Base-by-base conservation (phyloP, 1,140 invertebrate genomes). In the Macrocentrus cingulum region DNA sequence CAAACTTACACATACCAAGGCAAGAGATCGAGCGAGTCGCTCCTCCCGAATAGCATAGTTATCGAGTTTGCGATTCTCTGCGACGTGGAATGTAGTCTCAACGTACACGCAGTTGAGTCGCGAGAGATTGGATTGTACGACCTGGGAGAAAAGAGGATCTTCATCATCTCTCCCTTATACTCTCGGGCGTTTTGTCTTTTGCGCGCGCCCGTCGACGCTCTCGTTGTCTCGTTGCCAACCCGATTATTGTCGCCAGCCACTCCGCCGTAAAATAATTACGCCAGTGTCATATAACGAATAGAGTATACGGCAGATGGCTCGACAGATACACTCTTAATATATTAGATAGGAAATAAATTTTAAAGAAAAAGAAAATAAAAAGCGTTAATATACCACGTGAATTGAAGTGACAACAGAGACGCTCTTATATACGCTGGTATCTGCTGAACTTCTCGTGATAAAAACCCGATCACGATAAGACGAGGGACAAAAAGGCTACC, bases 241-340 rank as follows among this genome's bases (percentile, higher is more conserved):
- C 51, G 51, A 54, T 54, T 54, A 49, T 49, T 49, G 46, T 49
- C 20, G 36, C 36, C 50, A 53, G 50, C 29, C 44, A 46, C 29
- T 23, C 25, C 25, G 4, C 22, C 44, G 44, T 46, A 46, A 46
- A 20, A 46, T 46, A 46, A 46, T 46, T 46, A 46, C 44, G 18
- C 22, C 20, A 22, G 20, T 22, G 44, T 46, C 11, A 46, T 46
- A 46, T n/a, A 22, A 46, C 9, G 25, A 29, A 29, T 4, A 46
- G 22, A 46, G n/a, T n/a, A n/a, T 8, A 23, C 22, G 44, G 29
- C 44, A 46, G 44, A 46, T 46, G 44, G 25, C 25, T 29, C 25
- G 9, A 29, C 25, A 29, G 25, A 29, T 29, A 29, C 25, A 29
- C 25, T 29, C 4, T 29, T 29, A 9, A 9, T 29, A 29, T 9